Evolutionary conservation across 1,140 invertebrate species (phyloP).

Genomic region (Sycophaga agraensis): DNA sequence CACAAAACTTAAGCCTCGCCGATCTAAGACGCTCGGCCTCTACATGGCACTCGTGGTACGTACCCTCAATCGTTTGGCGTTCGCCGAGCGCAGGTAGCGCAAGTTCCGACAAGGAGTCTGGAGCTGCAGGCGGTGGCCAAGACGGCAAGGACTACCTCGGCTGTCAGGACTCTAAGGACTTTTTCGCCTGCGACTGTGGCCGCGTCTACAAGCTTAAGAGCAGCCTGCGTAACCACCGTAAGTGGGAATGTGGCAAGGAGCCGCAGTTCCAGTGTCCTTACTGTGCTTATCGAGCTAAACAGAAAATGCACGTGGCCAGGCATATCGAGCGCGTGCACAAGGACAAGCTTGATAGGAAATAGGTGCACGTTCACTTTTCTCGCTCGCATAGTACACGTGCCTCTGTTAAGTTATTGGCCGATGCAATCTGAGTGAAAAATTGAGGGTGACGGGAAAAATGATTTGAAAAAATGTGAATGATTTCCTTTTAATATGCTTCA

Average conservation of each 20-base stretch:
- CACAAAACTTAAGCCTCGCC: conserved; percentile 17
- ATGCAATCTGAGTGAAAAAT: too few species aligned
- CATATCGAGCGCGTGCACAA: conserved; percentile 30
- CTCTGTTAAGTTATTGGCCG: too few species aligned
- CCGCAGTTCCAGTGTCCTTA: conserved; percentile 27
- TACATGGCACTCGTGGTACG: conserved; percentile 26
- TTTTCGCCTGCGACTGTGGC: conserved; percentile 21
- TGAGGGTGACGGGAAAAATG: too few species aligned
- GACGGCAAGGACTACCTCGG: conserved; percentile 3
- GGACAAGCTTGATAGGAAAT: too few species aligned
- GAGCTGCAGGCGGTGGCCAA: too few species aligned
- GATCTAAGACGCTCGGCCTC: conserved; percentile 16
- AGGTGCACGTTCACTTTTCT: too few species aligned
- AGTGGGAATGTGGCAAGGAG: conserved; percentile 29
- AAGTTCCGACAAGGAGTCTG: too few species aligned
- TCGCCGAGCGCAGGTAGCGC: neutral
- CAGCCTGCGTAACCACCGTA: conserved; percentile 25
- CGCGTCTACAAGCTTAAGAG: conserved; percentile 24
- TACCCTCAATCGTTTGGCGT: conserved; percentile 26
- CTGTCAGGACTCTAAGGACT: conserved; percentile 5
- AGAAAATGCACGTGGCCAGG: conserved; percentile 29
- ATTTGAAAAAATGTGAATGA: too few species aligned
- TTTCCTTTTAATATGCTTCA: too few species aligned
- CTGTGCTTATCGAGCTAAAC: conserved; percentile 24
- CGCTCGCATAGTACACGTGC: too few species aligned